Base-by-base conservation (phyloP, 2,888 invertebrate genomes). In the Aquatica leii region DNA sequence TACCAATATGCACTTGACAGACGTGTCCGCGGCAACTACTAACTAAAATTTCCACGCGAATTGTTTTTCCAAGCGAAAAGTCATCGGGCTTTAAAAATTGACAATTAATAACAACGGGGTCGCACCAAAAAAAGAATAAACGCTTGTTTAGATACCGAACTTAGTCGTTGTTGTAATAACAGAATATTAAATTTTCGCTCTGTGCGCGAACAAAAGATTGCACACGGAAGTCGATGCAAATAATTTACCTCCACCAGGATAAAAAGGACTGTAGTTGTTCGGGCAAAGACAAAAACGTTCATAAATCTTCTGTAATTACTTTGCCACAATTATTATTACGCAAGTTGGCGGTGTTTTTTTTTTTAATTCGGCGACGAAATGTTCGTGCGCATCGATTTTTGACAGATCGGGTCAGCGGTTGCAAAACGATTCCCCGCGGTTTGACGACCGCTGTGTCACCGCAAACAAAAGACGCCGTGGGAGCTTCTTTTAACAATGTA, bases 221-320 rank as follows among this genome's bases (percentile, higher is more conserved):
- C 62, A 58, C 24, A 56, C 64, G 69, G 69, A 69, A 68, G 65
- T 66, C 62, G 62, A 69, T 66, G 66, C 68, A 68, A 68, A 69
- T 69, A 69, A 69, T 68, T 69, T 65, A 65, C 59, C 66, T 66
- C 68, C 48, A 50, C 43, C 48, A 17, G 40, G 14, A 52, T 35
- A 57, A 49, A 57, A 50, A 57, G 49, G 55, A 35, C 54, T 43
- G 15, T 17, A 37, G n/a, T n/a, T n/a, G n/a, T 37, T 37, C 20
- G 18, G 43, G 35, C 48, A 20, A 21, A 60, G n/a, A 60, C 59
- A 65, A 62, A 62, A 62, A 66, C 46, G 56, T 48, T 57, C 53
- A 57, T 66, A 66, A 66, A 66, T 66, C 63, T 60, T 54, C 49
- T 56, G 54, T 66, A 66, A 63, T 66, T 62, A 59, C 40, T 54